Evolutionary conservation across 2,888 invertebrate species (phyloP).

Genomic region (Baronia brevicornis): DNA sequence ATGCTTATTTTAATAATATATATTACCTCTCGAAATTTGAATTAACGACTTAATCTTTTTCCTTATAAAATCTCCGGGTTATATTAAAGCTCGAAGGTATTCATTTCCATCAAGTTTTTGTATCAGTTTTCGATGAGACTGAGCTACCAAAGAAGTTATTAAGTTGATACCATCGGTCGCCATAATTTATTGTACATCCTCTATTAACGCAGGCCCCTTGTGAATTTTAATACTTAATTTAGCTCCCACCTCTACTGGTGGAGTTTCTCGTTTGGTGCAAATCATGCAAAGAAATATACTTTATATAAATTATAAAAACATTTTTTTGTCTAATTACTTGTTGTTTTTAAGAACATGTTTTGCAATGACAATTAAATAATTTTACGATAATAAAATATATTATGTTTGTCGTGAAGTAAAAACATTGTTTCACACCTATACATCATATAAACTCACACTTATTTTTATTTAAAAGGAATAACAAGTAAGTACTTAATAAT

Average conservation of each 20-base stretch:
- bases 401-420: too few relatives aligned
- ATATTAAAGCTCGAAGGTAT: slow-evolving; percentile 16
- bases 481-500: too few relatives aligned
- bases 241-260: slow-evolving; percentile 25
- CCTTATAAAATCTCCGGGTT: slow-evolving; percentile 3
- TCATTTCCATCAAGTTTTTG: slow-evolving; percentile 31
- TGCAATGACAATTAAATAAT: too few relatives aligned
- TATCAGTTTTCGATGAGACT: slow-evolving; percentile 33
- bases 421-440: too few relatives aligned
- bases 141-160: slow-evolving; percentile 60
- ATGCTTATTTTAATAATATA: too few relatives aligned
- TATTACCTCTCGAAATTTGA: too few relatives aligned
- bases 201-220: slow-evolving; percentile 40
- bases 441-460: too few relatives aligned
- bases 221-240: slow-evolving; percentile 63
- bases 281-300: slow-evolving; percentile 3
- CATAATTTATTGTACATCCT: slow-evolving; percentile 46
- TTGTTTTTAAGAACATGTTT: too few relatives aligned
- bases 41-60: too few relatives aligned
- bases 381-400: too few relatives aligned
- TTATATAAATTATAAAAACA: not conserved
- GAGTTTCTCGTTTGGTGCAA: slow-evolving; percentile 21
- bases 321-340: too few relatives aligned
- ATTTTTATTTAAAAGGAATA: too few relatives aligned
- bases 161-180: slow-evolving; percentile 49